Base-by-base conservation (phyloP, 2,113 vertebrate genomes). In the Corvus cornix region DNA sequence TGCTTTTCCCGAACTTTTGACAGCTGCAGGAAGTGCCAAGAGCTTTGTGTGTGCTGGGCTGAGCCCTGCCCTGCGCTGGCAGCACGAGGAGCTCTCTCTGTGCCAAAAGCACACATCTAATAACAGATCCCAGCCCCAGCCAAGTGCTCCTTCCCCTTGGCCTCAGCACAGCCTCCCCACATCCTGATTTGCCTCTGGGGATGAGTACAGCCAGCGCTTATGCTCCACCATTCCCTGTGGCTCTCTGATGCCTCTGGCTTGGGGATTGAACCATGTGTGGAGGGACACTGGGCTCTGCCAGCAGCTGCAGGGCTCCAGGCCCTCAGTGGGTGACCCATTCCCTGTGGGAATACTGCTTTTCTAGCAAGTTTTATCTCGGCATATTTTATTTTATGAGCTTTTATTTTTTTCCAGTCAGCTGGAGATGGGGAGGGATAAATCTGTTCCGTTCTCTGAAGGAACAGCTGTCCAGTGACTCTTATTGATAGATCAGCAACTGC, bases 401-500 rank as follows among this genome's bases (percentile, higher is more conserved):
- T 74, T 89, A 68, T 87, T 78, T 23, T 27, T 28, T 30, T 3
- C 13, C 80, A 78, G 73, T 84, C 88, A 75, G 79, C 64, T 86
- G 82, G 68, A 92, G 89, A n/a, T 78, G 14, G 93, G 70, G 60
- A 56, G 49, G 94, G 80, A 95, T 94, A 89, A 96, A 89, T 94
- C 92, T 92, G 86, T 75, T 92, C 63, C 0, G 0, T 93, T 63
- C 66, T 60, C 86, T 78, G 58, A 52, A 89, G 76, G 73, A 87
- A 63, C 90, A 94, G 86, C 90, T 23, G 37, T 84, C 93, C 95
- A 49, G 18, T 10, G 8, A 12, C 80, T 87, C 85, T 33, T 93
- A 94, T 51, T 95, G 96, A 96, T 96, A 84, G 46, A 94, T 93
- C 93, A 92, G 92, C 92, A 93, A 24, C 93, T 92, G 96, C 95